Evolutionary conservation across 2,888 invertebrate genomes (phyloP).

Genomic region (Mythimna lalbum): DNA sequence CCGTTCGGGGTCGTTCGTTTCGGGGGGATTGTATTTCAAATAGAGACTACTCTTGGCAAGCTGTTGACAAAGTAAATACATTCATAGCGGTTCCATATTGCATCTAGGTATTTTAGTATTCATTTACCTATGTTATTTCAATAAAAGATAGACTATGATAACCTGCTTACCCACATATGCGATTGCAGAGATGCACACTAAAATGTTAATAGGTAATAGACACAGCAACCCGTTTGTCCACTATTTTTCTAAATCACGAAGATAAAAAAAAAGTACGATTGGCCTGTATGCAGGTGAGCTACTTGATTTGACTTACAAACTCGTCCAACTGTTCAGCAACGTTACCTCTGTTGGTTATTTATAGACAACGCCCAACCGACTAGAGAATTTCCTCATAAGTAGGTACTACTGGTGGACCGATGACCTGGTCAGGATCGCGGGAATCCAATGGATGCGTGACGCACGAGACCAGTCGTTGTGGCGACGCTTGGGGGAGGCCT

Average conservation of each 20-base stretch:
- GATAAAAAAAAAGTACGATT: not conserved
- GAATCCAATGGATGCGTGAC: no score
- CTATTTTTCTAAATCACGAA: not conserved
- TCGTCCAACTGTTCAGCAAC: no score
- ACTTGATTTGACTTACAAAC: no score
- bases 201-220: not conserved
- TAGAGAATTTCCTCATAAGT: no score
- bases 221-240: not conserved
- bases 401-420: no score
- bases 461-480: no score
- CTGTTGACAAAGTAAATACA: not conserved
- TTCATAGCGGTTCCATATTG: slow-evolving; percentile 21
- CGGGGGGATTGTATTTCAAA: slow-evolving; percentile 15
- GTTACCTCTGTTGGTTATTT: no score
- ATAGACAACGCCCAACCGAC: no score
- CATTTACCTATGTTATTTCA: not conserved
- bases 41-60: not conserved
- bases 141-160: slow-evolving; percentile 3
- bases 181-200: no score
- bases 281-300: not conserved
- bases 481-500: no score
- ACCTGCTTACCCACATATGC: not conserved
- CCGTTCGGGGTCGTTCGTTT: no score
- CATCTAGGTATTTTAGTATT: slow-evolving; percentile 10
- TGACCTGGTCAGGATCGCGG: no score